Conservation (phyloP, 2,888 invertebrate genomes). For the Rhogogaster chlorosoma region DNA sequence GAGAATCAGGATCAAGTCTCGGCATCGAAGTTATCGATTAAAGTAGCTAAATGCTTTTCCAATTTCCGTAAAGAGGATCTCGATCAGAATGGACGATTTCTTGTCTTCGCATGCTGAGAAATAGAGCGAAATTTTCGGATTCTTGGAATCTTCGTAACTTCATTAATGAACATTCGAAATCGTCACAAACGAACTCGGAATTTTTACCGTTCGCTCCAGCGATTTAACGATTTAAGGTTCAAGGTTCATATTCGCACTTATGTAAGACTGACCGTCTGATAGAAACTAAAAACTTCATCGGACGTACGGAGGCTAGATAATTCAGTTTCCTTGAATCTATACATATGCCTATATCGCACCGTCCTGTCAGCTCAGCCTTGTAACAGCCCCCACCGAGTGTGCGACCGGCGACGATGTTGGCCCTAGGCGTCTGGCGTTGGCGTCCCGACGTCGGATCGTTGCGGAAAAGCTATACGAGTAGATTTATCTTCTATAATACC, state of each 20-base stretch:
- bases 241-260: background rate
- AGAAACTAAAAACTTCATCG: background rate
- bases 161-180: no score
- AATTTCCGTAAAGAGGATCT: no score
- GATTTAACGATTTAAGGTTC: background rate
- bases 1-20: no score
- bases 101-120: no score
- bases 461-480: background rate
- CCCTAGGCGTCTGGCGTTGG: constrained; percentile 18
- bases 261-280: background rate
- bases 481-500: no score
- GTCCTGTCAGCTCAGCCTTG: background rate
- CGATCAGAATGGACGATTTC: no score
- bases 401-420: background rate
- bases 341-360: background rate
- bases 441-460: constrained; percentile 5
- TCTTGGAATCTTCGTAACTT: no score
- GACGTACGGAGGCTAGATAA: background rate
- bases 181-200: no score
- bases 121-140: no score
- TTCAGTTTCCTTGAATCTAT: background rate
- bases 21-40: no score
- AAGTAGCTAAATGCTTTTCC: no score
- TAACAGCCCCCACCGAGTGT: background rate
- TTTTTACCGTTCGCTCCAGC: no score